Percentiles rank a stretch among this genome's conserved stretches.
Conservation (phyloP, 2,113 vertebrate genomes). For the Corydoras maculifer region DNA sequence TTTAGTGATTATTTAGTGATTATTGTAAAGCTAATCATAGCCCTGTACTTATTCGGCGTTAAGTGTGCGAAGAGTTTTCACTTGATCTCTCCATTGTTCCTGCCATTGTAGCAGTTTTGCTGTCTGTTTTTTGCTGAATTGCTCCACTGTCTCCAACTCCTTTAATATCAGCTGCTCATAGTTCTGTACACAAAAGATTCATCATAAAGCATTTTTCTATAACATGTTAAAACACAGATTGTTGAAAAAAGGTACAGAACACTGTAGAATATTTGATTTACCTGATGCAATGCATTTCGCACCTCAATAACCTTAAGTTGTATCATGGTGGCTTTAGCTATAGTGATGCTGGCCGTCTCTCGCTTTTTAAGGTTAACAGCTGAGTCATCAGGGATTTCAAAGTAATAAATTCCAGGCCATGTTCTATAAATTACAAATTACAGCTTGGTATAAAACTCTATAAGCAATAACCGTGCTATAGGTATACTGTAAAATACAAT, state of each 20-base stretch:
- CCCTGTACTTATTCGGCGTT: conserved; percentile 26
- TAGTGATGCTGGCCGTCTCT: conserved; percentile 66
- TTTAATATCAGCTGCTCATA: conserved; percentile 31
- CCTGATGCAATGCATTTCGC: conserved; percentile 61
- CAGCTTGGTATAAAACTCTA: too few species aligned
- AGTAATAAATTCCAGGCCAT: conserved; percentile 71
- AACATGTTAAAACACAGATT: too few species aligned
- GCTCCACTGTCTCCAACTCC: conserved; percentile 22
- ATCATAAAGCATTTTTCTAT: too few species aligned
- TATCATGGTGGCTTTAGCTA: conserved; percentile 67
- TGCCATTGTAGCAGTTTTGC: conserved; percentile 32
- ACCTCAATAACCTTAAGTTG: conserved; percentile 63
- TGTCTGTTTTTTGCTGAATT: conserved; percentile 17
- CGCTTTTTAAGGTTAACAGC: conserved; percentile 48
- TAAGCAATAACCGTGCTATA: too few species aligned
- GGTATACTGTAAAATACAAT: too few species aligned
- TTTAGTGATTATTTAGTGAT: too few species aligned
- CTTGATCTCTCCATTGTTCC: conserved; percentile 37
- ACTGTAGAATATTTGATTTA: conserved; percentile 36
- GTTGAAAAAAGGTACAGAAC: too few species aligned
- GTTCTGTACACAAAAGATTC: conserved; percentile 13
- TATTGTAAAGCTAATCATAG: too few species aligned
- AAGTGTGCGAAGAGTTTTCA: conserved; percentile 29
- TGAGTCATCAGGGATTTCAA: conserved; percentile 22
- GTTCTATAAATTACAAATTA: conserved; percentile 32